phyloP scores from a whole-genome alignment of 2,797 vertebrate genomes.

The Hippocampus kuda region DNA sequence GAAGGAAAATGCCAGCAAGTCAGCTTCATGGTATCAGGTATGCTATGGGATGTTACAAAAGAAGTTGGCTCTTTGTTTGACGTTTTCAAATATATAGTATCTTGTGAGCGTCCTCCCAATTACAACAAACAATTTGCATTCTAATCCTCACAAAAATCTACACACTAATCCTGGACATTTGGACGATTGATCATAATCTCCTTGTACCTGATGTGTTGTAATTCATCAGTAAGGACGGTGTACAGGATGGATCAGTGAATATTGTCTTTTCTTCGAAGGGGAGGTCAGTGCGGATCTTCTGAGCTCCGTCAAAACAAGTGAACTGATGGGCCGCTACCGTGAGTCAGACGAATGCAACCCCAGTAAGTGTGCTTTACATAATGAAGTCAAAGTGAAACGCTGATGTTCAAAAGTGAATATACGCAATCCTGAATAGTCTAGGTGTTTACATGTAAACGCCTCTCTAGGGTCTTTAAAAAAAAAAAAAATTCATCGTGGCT shows the following conservation, averaged over 20 bases:
- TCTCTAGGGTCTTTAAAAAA: background rate
- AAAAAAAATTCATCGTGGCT: too few species aligned
- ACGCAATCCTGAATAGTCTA: background rate
- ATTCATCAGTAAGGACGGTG: background rate
- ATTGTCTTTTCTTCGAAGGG: slow-evolving; percentile 40
- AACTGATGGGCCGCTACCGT: slow-evolving; percentile 57
- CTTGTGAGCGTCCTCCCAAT: background rate
- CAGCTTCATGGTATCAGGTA: slow-evolving; percentile 63
- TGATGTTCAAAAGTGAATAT: background rate
- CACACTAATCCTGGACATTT: background rate
- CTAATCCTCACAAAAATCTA: background rate
- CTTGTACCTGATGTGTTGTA: background rate
- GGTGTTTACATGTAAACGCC: background rate
- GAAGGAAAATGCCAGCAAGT: slow-evolving; percentile 53
- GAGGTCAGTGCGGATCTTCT: slow-evolving; percentile 40
- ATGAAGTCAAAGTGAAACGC: background rate
- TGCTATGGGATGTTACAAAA: background rate
- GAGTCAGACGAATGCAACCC: slow-evolving; percentile 40
- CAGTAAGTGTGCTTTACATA: slow-evolving; percentile 44
- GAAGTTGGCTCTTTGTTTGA: background rate
- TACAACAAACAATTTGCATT: slow-evolving; percentile 1
- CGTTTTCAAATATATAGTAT: background rate
- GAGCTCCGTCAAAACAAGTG: slow-evolving; percentile 49
- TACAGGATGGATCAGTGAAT: background rate
- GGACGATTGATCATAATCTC: background rate